Conservation (phyloP, 2,888 invertebrate species). For the Agrypnus murinus region DNA sequence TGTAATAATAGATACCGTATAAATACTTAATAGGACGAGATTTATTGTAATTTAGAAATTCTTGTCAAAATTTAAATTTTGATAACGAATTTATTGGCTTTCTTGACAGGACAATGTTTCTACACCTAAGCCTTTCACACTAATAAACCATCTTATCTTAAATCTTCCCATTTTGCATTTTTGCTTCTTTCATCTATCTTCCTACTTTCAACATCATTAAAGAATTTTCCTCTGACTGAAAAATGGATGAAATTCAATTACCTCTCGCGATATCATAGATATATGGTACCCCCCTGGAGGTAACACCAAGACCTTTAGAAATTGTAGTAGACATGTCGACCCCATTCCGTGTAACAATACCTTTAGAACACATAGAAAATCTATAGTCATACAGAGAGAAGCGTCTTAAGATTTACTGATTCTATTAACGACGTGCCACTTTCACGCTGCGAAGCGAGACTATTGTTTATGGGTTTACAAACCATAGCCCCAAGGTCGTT, state of each 20-base stretch:
- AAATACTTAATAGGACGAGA: background rate
- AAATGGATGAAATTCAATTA: conserved; percentile 38
- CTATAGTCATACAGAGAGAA: conserved; percentile 52
- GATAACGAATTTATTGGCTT: conserved; percentile 24
- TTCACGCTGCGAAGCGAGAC: conserved; percentile 63
- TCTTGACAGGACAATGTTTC: conserved; percentile 18
- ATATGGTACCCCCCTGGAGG: conserved; percentile 34
- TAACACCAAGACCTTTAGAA: conserved; percentile 14
- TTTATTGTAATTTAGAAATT: background rate
- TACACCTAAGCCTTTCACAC: background rate
- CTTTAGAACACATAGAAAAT: conserved; percentile 51
- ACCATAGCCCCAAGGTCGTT: conserved; percentile 36
- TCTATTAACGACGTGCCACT: conserved; percentile 62
- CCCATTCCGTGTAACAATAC: conserved; percentile 54
- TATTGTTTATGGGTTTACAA: conserved; percentile 59
- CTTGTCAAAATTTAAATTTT: conserved; percentile 17
- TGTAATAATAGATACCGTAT: background rate
- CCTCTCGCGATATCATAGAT: conserved; percentile 21
- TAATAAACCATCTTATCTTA: conserved; percentile 4
- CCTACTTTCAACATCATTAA: conserved; percentile 2
- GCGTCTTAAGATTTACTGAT: conserved; percentile 59
- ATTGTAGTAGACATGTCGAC: conserved; percentile 48
- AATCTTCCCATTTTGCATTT: background rate
- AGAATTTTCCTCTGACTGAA: conserved; percentile 20
- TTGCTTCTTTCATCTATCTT: conserved; percentile 1